These are phyloP conservation scores for Phyllotreta striolata DNA, from an alignment of 2,888 invertebrate species.

Conservation along the genomic window DNA sequence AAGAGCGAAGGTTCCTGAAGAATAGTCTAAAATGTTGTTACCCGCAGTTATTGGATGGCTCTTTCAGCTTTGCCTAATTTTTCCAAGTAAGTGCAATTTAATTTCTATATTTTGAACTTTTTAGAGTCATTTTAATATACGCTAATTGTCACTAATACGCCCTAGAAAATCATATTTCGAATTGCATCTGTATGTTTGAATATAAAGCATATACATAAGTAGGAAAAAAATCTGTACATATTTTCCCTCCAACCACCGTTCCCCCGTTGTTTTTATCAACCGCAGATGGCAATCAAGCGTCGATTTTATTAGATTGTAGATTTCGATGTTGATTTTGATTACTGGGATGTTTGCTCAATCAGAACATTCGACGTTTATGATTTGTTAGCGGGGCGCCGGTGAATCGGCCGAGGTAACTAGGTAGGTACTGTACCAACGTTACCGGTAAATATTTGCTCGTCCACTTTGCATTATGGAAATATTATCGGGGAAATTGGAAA, in stretches of 20 bases:
- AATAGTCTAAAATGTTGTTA: slow-evolving; percentile 50
- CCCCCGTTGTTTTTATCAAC: slow-evolving; percentile 5
- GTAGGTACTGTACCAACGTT: slow-evolving; percentile 22
- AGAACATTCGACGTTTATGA: slow-evolving; percentile 43
- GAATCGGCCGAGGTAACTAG: slow-evolving; percentile 13
- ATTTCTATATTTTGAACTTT: neutral
- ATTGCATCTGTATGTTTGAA: neutral
- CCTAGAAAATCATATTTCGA: neutral
- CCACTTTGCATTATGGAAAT: slow-evolving; percentile 42
- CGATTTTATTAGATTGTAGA: slow-evolving; percentile 37
- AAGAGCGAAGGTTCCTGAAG: slow-evolving; percentile 27
- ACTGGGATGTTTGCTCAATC: slow-evolving; percentile 47
- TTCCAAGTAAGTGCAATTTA: slow-evolving; percentile 48
- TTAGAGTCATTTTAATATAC: neutral
- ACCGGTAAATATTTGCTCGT: slow-evolving; percentile 39
- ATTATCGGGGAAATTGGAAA: slow-evolving; percentile 34
- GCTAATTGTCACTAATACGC: too few relatives aligned
- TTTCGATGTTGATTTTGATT: slow-evolving; percentile 45
- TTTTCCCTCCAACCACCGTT: too few relatives aligned
- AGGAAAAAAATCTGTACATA: too few relatives aligned
- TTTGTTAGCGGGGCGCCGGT: slow-evolving; percentile 31
- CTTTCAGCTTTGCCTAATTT: slow-evolving; percentile 51
- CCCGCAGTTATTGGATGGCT: slow-evolving; percentile 49
- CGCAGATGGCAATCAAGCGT: slow-evolving; percentile 33
- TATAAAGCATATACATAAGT: too few relatives aligned